A percentile compares a stretch with the other conserved stretches of the same genome.
Evolutionary conservation across 1,140 invertebrate species (phyloP).

Genomic region (Neodiprion virginianus): DNA sequence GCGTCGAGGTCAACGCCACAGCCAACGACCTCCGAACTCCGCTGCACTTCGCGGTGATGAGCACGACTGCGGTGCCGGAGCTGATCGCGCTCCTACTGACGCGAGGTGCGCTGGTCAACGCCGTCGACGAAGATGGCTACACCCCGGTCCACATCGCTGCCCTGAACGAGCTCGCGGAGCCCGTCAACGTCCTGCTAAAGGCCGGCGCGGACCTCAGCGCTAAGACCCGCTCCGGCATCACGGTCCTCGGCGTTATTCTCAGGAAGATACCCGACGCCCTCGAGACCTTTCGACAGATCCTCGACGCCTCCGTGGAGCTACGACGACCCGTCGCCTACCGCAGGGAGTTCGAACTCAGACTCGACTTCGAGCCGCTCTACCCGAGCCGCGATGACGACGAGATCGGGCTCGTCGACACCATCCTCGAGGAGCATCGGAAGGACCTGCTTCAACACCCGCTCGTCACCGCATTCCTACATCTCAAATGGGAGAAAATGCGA

Average conservation of each 20-base stretch:
- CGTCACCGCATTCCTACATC: constrained; percentile 68
- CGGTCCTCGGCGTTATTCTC: constrained; percentile 68
- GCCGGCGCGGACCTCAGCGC: constrained; percentile 71
- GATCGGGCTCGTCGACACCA: constrained; percentile 68
- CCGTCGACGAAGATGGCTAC: constrained; percentile 71
- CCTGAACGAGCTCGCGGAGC: constrained; percentile 67
- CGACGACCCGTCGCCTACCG: constrained; percentile 63
- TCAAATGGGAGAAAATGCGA: constrained; percentile 73
- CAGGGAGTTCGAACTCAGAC: constrained; percentile 67
- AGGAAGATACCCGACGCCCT: constrained; percentile 68
- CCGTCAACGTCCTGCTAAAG: constrained; percentile 69
- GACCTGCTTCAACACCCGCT: constrained; percentile 69
- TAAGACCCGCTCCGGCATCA: constrained; percentile 66
- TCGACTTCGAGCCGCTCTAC: constrained; percentile 66
- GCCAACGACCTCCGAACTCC: constrained; percentile 66
- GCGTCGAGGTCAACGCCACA: constrained; percentile 64
- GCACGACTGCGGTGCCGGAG: constrained; percentile 59
- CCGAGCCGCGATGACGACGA: constrained; percentile 66
- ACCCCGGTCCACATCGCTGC: constrained; percentile 75
- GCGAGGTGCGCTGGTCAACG: constrained; percentile 63
- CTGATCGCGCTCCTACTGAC: constrained; percentile 65
- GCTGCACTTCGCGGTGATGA: constrained; percentile 67
- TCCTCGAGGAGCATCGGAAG: constrained; percentile 67
- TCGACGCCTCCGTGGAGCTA: constrained; percentile 66
- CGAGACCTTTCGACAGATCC: constrained; percentile 62